Conservation (phyloP, 2,797 vertebrate species). For the Melanogrammus aeglefinus region DNA sequence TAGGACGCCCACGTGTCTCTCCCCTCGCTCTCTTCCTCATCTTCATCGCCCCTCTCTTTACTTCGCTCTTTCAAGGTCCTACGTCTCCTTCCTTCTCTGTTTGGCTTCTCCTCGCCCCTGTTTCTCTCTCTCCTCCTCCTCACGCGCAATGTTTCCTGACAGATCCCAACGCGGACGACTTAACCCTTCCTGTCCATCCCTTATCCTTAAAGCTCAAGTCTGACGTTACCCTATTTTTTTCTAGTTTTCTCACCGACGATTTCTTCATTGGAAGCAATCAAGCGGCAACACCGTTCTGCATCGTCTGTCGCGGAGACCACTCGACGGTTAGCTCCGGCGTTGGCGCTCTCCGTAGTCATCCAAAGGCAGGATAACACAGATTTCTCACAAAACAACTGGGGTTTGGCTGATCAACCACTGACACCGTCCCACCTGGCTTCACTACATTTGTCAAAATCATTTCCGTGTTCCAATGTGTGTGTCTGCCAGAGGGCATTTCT, state of each 20-base stretch:
- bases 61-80: conserved; percentile 4
- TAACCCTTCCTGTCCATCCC: not conserved
- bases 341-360: too few species aligned
- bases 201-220: not conserved
- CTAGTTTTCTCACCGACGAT: not conserved
- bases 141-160: conserved; percentile 7
- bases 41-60: not conserved
- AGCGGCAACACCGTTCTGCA: not conserved
- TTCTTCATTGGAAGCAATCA: not conserved
- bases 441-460: too few species aligned
- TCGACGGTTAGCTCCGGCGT: too few species aligned
- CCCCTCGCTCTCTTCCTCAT: conserved; percentile 20
- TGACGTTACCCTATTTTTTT: not conserved
- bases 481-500: too few species aligned
- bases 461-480: too few species aligned
- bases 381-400: not conserved
- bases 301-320: not conserved
- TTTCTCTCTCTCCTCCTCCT: conserved; percentile 38
- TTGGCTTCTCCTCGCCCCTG: not conserved
- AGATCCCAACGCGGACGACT: not conserved
- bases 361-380: not conserved
- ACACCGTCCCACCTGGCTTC: not conserved
- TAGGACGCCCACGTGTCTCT: conserved; percentile 57
- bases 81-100: conserved; percentile 21
- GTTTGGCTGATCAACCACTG: not conserved